Base-by-base conservation (phyloP, 1,140 invertebrate species). In the Caenorhabditis briggsae region DNA sequence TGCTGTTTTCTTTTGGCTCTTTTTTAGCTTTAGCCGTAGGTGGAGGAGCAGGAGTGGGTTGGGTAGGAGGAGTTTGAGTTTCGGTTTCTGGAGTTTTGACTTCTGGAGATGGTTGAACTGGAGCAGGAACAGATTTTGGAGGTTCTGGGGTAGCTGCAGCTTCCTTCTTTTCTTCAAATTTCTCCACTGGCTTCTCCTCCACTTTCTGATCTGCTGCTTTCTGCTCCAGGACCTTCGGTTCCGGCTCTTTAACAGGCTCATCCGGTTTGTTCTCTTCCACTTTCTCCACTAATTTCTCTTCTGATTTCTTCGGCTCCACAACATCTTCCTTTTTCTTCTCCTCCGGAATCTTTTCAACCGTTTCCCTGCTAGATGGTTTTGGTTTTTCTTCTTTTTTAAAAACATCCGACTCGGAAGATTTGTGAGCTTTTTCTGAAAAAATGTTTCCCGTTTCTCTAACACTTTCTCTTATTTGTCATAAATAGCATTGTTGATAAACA, bases 71-170 rank as follows among this genome's bases (percentile, higher is more conserved):
- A 59, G 56, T 59, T 20, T 59, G 56, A 59, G 20, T 59, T n/a
- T 59, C 56, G 9, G 16, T 53, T 33, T 33, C 33, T 53, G 50
- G 50, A 53, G 50, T 53, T 53, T 11, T 59, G 14, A 59, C 58
- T 59, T 59, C 58, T n/a, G 58, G 58, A 59, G 23, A n/a, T 59
- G 58, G 58, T 59, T 59, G 18, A 18, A n/a, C 23, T n/a, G 58
- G 50, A 16, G 16, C 16, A 8, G 11, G 5, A 16, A 2, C 16
- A 6, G 50, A 14, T 53, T 53, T 53, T 53, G 50, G 50, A 14
- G 5, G 50, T 53, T 53, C 50, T 53, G 2, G 18, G 16, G 50
- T 8, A 58, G 56, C 56, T 20, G n/a, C 56, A 3, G 23, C 20
- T 12, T 33, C 11, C 7, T 33, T 16, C 25, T 64, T 25, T 33